Evolutionary conservation across 1,140 invertebrate genomes (phyloP).

Genomic region (Ceratosolen fusciceps): DNA sequence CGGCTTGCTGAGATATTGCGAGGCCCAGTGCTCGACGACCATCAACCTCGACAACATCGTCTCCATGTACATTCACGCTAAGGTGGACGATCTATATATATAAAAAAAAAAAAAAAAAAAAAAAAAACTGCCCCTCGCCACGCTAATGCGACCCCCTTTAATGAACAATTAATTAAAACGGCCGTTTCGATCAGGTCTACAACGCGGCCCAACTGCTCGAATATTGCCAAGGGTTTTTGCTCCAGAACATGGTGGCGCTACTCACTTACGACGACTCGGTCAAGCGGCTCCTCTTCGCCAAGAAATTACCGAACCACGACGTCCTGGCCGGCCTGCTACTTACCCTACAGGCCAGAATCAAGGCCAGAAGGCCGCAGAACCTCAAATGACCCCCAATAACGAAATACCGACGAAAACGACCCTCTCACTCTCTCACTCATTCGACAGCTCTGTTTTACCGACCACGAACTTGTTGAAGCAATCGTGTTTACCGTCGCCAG

Average conservation of each 20-base stretch:
- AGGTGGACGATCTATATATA: no score
- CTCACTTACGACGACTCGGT: constrained; percentile 92
- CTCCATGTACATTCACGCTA: constrained; percentile 93
- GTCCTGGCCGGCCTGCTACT: constrained; percentile 85
- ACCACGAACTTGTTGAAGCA: no score
- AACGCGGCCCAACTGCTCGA: constrained; percentile 88
- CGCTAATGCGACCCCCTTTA: no score
- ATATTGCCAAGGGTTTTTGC: constrained; percentile 91
- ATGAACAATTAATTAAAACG: constrained; percentile 17
- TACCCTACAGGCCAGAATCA: constrained; percentile 86
- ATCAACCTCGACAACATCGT: constrained; percentile 91
- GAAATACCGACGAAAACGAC: no score
- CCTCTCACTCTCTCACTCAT: no score
- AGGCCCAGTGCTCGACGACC: constrained; percentile 86
- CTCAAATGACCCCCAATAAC: constrained; percentile 62
- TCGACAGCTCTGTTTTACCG: no score
- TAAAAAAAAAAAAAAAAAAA: no score
- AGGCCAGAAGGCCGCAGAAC: constrained; percentile 71
- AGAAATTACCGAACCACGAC: constrained; percentile 91
- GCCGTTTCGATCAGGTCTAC: constrained; percentile 79
- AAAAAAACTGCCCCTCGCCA: background rate
- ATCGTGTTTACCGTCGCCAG: no score
- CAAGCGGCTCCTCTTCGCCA: constrained; percentile 88
- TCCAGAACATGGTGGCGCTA: constrained; percentile 94
- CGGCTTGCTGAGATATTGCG: constrained; percentile 87